phyloP scores from a whole-genome alignment of 2,113 vertebrate species.

The Spheniscus mendiculus region DNA sequence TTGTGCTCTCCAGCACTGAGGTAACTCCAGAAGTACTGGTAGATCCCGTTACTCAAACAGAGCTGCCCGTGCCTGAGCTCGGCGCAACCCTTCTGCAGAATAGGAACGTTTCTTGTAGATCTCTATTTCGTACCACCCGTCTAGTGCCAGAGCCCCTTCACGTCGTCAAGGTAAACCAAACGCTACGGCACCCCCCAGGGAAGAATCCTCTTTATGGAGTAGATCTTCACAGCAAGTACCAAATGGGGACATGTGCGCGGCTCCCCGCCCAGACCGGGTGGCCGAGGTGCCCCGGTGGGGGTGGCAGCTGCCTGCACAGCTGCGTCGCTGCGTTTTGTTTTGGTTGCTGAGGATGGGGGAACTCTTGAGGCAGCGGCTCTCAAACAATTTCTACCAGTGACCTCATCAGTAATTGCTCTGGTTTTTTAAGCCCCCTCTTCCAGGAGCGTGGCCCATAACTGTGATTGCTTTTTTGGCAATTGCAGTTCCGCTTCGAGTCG shows the following conservation, averaged over 20 bases:
- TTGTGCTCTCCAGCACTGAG: neutral
- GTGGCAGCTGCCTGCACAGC: neutral
- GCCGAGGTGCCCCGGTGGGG: neutral
- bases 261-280: neutral
- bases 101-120: rapidly evolving
- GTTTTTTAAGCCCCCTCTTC: neutral
- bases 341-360: neutral
- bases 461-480: neutral
- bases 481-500: rapidly evolving
- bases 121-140: rapidly evolving
- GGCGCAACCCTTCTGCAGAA: neutral
- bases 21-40: neutral
- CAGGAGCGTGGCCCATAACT: neutral
- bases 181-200: rapidly evolving
- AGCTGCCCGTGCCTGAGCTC: neutral
- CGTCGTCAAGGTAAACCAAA: neutral
- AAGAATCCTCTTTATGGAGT: neutral
- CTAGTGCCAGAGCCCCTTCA: neutral
- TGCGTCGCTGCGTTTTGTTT: neutral
- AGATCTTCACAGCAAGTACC: neutral
- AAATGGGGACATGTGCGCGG: rapidly evolving
- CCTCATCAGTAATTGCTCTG: neutral
- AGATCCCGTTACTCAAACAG: too few species aligned
- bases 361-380: neutral
- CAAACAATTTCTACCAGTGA: neutral